Base-by-base conservation (phyloP, 2,888 invertebrate genomes). In the Tachina fera region DNA sequence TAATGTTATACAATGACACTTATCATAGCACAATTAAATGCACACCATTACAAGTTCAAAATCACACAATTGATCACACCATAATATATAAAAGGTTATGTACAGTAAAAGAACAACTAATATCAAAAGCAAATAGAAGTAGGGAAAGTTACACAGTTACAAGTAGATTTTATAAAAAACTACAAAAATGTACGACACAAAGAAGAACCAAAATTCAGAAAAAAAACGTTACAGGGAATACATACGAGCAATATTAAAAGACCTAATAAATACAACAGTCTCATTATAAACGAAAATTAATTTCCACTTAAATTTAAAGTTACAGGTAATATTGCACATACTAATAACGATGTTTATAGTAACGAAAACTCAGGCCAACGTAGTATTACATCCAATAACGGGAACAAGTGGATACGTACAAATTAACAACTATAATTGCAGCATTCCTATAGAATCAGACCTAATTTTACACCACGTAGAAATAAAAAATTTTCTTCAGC, bases 131-230 rank as follows among this genome's bases (percentile, higher is more conserved):
- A 51, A 74, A 47, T 60, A 61, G 11, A 16, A 72, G 43, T 5
- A 70, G 70, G 43, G 53, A 56, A 70, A 16, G 1, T 70, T 70
- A 53, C 19, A 47, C 13, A 72, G 72, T 49, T 49, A 72, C 39
- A 74, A 14, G 68, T 14, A 45, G 60, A 61, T 4, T 74, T 74
- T 14, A 79, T 71, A 78, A 79, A 79, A n/a, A 74, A 79, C 14
- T 72, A 79, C 14, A 72, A 67, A 72, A 68, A 75, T 14, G 13
- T 84, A 39, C 31, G 81, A 49, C 81, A 84, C 31, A 84, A 81
- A 39, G 61, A 83, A 81, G 47, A 76, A 43, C 76, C 81, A 16
- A 84, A 84, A 47, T 80, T 80, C 51, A 84, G 76, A 45, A 84
- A 84, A 71, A 65, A 75, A 39, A 16, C n/a, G 2, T 31, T 75